Base-by-base conservation (phyloP, 2,113 vertebrate species). In the Camelus dromedarius region DNA sequence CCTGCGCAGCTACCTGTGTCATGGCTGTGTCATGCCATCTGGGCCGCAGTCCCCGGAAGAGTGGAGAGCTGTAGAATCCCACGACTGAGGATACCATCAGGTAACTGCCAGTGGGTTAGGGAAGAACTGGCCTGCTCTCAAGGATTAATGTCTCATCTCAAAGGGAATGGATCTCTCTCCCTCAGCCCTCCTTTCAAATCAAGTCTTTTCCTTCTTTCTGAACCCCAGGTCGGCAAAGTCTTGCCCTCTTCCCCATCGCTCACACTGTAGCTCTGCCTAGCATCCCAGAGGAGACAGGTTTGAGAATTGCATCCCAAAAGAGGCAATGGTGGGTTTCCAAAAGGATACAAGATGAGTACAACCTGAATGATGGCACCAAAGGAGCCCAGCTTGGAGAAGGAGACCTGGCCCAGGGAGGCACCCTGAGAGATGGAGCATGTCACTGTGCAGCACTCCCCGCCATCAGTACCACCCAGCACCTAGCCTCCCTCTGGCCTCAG, bases 331-430 rank as follows among this genome's bases (percentile, higher is more conserved):
- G 16, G 80, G 16, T 84, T 0, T 22, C 35, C 42, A 24, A 76
- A 99, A 99, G 99, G 99, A 99, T 99, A 99, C 99, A 99, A 99
- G 96, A 99, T 99, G 56, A 99, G 99, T 96, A 99, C 56, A 8
- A 99, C 99, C 98, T 99, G 99, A 97, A 99, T 98, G 22, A 99
- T 98, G 26, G 99, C 99, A 42, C 99, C 99, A 2, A 99, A 99
- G 67, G 99, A 99, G 16, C 99, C 99, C 0, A 99, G 99, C 98
- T 99, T 99, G 24, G 99, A 99, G 98, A 99, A 99, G 85, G 99
- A 99, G 89, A 99, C 99, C 97, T 99, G 99, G 60, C 99, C 99
- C 85, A 99, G 98, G 48, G 99, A 99, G 0, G 99, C 98, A 0
- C 99, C 99, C 99, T 99, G 96, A 30, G 32, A 70, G 75, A 92